A percentile compares a stretch with the other conserved stretches of the same genome.
These are phyloP conservation scores for Pseudochromis fuscus DNA, from an alignment of 2,797 vertebrate genomes.

Conservation along the genomic window DNA sequence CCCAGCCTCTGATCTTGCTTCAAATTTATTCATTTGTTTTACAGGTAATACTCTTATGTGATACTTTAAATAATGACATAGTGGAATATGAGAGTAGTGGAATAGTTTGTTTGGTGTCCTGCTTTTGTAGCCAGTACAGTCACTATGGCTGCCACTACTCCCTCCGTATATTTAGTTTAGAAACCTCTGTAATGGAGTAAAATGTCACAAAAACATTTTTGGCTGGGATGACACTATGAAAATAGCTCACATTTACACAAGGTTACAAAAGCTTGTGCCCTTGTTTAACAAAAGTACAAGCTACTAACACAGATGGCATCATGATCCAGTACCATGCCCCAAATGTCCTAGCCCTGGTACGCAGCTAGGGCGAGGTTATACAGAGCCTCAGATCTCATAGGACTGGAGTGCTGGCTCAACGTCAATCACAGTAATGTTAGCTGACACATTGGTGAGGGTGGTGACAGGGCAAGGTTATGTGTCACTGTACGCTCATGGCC, in stretches of 20 bases:
- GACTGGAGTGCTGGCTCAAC: slow-evolving; percentile 78
- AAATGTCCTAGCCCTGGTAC: slow-evolving; percentile 79
- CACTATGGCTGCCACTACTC: no score
- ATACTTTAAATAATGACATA: no score
- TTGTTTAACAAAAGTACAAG: slow-evolving; percentile 64
- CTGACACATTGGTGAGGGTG: slow-evolving; percentile 86
- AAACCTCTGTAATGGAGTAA: neutral
- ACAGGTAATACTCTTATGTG: no score
- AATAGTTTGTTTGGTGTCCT: no score
- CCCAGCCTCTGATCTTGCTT: no score
- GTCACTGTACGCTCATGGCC: slow-evolving; percentile 82
- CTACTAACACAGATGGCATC: slow-evolving; percentile 72
- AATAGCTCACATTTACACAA: slow-evolving; percentile 53
- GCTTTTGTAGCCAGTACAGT: no score
- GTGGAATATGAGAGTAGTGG: no score
- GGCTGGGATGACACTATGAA: slow-evolving; percentile 5
- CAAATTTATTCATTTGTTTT: no score
- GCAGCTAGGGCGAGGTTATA: slow-evolving; percentile 83
- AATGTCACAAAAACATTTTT: neutral
- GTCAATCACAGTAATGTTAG: slow-evolving; percentile 85
- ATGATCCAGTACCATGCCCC: slow-evolving; percentile 70
- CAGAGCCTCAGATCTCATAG: slow-evolving; percentile 82
- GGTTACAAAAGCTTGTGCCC: slow-evolving; percentile 66
- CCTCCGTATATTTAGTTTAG: no score
- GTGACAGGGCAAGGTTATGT: slow-evolving; percentile 89